A percentile compares a stretch with the other conserved stretches of the same genome.
These are phyloP conservation scores for Habrosyne pyritoides DNA, from an alignment of 2,888 invertebrate species.

Conservation along the genomic window DNA sequence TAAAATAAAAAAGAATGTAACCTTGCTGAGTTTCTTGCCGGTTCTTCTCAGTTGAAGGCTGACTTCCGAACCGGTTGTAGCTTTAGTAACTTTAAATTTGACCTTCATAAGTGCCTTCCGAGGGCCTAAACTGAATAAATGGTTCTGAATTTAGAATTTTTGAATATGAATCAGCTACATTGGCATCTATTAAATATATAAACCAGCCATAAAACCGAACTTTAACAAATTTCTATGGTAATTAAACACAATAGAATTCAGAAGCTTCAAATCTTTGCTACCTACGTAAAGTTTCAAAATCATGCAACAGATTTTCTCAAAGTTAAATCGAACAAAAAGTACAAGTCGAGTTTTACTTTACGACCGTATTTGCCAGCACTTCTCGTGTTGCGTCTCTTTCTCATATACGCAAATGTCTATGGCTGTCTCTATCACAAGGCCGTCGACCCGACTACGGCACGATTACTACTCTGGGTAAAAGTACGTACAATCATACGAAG, in stretches of 20 bases:
- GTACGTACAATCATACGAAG: conserved; percentile 49
- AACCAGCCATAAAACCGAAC: too few species aligned
- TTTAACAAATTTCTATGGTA: background rate
- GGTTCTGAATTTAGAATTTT: too few species aligned
- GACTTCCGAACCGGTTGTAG: too few species aligned
- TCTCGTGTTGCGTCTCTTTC: conserved; percentile 39
- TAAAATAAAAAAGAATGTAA: too few species aligned
- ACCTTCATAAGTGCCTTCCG: too few species aligned
- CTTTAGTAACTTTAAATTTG: too few species aligned
- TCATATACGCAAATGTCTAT: conserved; percentile 19
- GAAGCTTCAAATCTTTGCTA: conserved; percentile 14
- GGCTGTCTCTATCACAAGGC: conserved; percentile 50
- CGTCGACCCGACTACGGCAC: conserved; percentile 61
- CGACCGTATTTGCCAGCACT: conserved; percentile 63
- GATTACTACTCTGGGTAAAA: conserved; percentile 51
- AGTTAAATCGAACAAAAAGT: conserved; percentile 58
- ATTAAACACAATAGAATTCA: background rate
- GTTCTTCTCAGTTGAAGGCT: too few species aligned
- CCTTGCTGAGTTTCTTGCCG: too few species aligned
- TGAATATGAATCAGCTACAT: too few species aligned
- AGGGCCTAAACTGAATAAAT: too few species aligned
- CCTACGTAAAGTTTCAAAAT: conserved; percentile 29
- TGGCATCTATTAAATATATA: too few species aligned
- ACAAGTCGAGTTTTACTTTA: conserved; percentile 64
- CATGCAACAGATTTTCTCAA: conserved; percentile 44